Conservation (phyloP, 2,797 vertebrate genomes). For the Smutsia gigantea region DNA sequence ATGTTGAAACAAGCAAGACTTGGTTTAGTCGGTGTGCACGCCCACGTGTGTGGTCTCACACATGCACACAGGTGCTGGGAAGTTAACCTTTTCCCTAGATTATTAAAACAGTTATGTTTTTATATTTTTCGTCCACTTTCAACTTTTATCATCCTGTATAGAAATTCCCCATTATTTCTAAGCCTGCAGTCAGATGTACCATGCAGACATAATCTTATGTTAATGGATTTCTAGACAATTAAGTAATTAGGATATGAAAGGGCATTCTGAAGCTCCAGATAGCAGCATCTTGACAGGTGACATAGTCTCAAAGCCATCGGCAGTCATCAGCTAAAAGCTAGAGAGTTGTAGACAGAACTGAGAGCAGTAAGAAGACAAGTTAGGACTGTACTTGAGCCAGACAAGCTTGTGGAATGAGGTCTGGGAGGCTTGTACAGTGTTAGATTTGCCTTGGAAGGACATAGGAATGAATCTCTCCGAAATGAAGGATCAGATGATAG, state of each 20-base stretch:
- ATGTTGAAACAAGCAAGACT: not conserved
- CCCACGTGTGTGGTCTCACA: accelerated
- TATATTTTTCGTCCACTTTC: not conserved
- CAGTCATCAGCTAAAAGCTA: not conserved
- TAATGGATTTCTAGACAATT: not conserved
- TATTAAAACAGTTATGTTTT: not conserved
- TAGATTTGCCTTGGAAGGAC: no score
- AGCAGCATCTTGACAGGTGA: not conserved
- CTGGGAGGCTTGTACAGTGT: not conserved
- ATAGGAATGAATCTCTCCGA: no score
- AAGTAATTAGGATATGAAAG: not conserved
- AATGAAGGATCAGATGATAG: no score
- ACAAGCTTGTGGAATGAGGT: not conserved
- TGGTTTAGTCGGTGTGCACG: not conserved
- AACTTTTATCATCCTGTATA: not conserved
- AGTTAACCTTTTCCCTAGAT: not conserved
- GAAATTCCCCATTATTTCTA: not conserved
- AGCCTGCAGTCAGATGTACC: not conserved
- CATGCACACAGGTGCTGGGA: not conserved
- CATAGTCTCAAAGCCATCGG: not conserved
- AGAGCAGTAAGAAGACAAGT: not conserved
- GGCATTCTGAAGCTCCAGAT: not conserved
- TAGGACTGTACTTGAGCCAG: not conserved
- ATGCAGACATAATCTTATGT: not conserved
- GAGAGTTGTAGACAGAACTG: not conserved